Evolutionary conservation across 2,797 vertebrate species (phyloP).

Genomic region (Enteromius mattozi): DNA sequence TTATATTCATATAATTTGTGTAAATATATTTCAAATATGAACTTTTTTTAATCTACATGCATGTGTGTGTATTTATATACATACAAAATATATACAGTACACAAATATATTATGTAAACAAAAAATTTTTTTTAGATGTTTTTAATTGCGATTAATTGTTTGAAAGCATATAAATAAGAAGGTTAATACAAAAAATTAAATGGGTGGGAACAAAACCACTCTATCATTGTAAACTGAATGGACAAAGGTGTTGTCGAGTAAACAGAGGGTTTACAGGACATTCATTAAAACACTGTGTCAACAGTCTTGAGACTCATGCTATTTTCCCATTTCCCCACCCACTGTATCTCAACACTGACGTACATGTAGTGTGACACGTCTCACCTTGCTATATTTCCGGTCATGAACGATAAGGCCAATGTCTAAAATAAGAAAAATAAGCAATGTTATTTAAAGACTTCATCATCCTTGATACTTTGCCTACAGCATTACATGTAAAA

Average conservation of each 20-base stretch:
- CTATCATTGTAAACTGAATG: not conserved
- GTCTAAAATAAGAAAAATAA: constrained; percentile 77
- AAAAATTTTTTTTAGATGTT: too few relatives aligned
- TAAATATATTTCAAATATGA: too few relatives aligned
- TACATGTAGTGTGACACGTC: not conserved
- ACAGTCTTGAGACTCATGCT: not conserved
- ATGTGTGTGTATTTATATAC: too few relatives aligned
- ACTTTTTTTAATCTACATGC: too few relatives aligned
- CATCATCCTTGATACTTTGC: not conserved
- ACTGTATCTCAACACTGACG: not conserved
- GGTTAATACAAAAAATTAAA: not conserved
- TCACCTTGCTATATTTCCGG: constrained; percentile 91
- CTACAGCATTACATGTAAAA: not conserved
- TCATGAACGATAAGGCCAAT: constrained; percentile 93
- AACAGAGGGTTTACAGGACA: not conserved
- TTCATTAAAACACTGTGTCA: not conserved
- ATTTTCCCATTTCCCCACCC: not conserved
- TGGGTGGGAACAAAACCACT: not conserved
- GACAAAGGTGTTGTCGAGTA: not conserved
- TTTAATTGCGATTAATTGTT: too few relatives aligned
- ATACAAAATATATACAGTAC: too few relatives aligned
- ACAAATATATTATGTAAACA: too few relatives aligned
- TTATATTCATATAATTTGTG: too few relatives aligned
- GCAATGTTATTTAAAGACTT: not conserved
- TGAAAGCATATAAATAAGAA: too few relatives aligned